Percentiles rank a stretch among this genome's conserved stretches.
Conservation (phyloP, 2,797 vertebrate genomes). For the Lacerta bilineata region DNA sequence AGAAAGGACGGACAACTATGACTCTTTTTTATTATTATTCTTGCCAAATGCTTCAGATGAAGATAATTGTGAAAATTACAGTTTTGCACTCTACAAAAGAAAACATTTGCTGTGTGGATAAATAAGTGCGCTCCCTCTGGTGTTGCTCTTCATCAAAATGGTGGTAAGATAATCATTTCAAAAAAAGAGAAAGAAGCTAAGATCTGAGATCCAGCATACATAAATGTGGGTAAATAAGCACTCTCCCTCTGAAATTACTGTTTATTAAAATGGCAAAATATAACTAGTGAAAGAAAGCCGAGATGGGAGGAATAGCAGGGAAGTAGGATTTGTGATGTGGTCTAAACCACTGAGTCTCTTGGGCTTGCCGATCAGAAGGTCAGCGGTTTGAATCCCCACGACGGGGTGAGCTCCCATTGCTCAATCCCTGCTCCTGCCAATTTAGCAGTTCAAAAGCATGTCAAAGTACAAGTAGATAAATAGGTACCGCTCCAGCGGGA, state of each 20-base stretch:
- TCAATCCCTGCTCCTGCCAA: too few relatives aligned
- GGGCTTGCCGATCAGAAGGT: too few relatives aligned
- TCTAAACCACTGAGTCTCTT: too few relatives aligned
- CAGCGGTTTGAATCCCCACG: accelerated
- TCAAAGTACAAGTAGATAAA: too few relatives aligned
- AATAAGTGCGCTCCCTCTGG: background rate
- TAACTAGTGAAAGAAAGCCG: background rate
- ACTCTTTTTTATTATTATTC: background rate
- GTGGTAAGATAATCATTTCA: background rate
- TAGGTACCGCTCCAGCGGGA: too few relatives aligned
- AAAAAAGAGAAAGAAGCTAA: background rate
- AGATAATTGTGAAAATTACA: slow-evolving; percentile 21
- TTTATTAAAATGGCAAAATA: background rate
- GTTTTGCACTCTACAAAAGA: background rate
- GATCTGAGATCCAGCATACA: background rate
- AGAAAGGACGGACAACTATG: background rate
- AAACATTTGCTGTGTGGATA: slow-evolving; percentile 16
- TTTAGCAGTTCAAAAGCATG: too few relatives aligned
- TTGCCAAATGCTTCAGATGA: slow-evolving; percentile 19
- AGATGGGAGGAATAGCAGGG: too few relatives aligned
- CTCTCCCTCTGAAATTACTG: too few relatives aligned
- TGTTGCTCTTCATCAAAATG: background rate
- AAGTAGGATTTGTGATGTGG: too few relatives aligned
- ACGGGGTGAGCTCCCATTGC: too few relatives aligned
- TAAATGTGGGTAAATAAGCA: background rate